These are phyloP conservation scores for Drosophila neutralis DNA, from an alignment of 2,888 invertebrate genomes.

Conservation along the genomic window DNA sequence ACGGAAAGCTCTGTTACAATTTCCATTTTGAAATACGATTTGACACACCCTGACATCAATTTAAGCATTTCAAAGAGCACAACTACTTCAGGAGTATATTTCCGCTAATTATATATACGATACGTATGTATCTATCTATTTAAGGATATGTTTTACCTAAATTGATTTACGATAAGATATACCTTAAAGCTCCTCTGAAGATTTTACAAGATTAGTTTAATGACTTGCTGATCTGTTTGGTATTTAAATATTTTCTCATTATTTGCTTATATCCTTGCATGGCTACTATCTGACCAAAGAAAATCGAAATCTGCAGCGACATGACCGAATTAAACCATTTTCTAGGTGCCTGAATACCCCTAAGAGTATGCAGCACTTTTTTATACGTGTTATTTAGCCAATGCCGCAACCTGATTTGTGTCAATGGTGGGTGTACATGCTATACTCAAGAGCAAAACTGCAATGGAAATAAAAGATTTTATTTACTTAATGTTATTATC, in stretches of 20 bases:
- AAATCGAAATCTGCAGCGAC: background rate
- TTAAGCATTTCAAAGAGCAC: background rate
- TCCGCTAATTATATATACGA: background rate
- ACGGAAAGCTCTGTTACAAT: background rate
- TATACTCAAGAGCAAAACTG: background rate
- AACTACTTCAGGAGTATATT: background rate
- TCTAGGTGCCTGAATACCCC: background rate
- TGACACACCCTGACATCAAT: background rate
- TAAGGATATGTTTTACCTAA: no score
- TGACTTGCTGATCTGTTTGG: background rate
- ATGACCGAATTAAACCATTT: background rate
- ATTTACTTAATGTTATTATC: background rate
- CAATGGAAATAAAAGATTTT: background rate
- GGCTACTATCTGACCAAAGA: background rate
- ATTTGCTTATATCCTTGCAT: background rate
- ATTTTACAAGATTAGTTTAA: background rate
- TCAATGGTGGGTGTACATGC: background rate
- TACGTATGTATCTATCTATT: background rate
- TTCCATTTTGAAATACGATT: constrained; percentile 2
- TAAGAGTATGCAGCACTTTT: background rate
- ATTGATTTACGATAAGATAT: background rate
- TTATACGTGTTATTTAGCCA: background rate
- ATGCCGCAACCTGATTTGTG: background rate
- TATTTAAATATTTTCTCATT: background rate
- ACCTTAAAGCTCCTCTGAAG: background rate